These are phyloP conservation scores for Heteractis magnifica DNA, from an alignment of 92 coral and sea anemone species.

Conservation along the genomic window DNA sequence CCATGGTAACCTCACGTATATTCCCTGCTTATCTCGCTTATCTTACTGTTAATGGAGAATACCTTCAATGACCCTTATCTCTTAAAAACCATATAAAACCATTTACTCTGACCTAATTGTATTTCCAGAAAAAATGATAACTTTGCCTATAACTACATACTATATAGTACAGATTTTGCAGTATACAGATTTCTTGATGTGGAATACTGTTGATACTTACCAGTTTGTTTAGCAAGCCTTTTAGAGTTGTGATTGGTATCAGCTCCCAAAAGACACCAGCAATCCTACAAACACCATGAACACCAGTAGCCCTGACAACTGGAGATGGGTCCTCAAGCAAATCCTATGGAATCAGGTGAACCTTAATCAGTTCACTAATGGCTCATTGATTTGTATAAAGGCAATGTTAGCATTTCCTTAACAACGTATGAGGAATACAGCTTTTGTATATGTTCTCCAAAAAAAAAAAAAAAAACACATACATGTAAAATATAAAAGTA, in stretches of 20 bases:
- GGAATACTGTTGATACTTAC: conserved; percentile 39
- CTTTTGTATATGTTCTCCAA: too few species aligned
- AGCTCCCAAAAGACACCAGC: conserved; percentile 93
- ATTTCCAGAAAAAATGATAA: background rate
- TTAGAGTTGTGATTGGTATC: conserved; percentile 82
- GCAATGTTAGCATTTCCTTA: too few species aligned
- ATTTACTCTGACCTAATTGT: background rate
- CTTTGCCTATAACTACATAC: background rate
- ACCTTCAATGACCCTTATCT: too few species aligned
- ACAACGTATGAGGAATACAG: too few species aligned
- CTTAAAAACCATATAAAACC: too few species aligned
- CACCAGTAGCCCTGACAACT: conserved; percentile 87
- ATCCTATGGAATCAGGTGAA: conserved; percentile 42
- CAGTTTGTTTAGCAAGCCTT: conserved; percentile 73
- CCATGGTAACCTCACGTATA: background rate
- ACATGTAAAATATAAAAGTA: too few species aligned
- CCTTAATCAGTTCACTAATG: background rate
- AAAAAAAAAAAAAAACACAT: too few species aligned
- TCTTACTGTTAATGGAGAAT: too few species aligned
- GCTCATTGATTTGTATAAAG: background rate
- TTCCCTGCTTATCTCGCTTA: too few species aligned
- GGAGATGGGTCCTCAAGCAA: conserved; percentile 84
- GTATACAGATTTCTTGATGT: too few species aligned
- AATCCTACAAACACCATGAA: conserved; percentile 92
- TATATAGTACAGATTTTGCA: too few species aligned